Percentiles rank a stretch among this genome's conserved stretches.
Conservation (phyloP, 2,797 vertebrate species). For the Danio jaintianensis region DNA sequence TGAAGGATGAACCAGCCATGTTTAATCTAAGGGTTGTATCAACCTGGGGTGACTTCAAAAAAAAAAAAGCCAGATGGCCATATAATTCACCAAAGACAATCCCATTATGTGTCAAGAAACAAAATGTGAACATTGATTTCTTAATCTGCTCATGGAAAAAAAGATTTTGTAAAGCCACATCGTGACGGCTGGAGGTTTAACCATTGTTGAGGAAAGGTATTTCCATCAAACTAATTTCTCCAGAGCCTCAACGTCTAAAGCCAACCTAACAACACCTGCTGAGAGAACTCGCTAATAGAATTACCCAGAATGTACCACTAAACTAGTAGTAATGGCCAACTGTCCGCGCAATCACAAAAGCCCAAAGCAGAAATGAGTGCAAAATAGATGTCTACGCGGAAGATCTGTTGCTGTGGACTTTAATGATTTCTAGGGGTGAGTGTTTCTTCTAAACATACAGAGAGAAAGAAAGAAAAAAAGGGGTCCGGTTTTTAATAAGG, state of each 20-base stretch:
- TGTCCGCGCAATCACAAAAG: slow-evolving; percentile 67
- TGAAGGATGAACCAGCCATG: slow-evolving; percentile 26
- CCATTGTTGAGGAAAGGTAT: slow-evolving; percentile 21
- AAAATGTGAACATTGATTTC: slow-evolving; percentile 48
- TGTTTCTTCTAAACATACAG: slow-evolving; percentile 72
- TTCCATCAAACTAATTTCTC: slow-evolving; percentile 45
- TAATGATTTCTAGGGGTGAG: slow-evolving; percentile 73
- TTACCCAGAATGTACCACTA: slow-evolving; percentile 56
- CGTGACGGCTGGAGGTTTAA: slow-evolving; percentile 5
- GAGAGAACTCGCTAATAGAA: slow-evolving; percentile 45
- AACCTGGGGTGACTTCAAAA: slow-evolving; percentile 5
- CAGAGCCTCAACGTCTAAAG: slow-evolving; percentile 7
- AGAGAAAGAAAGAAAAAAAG: slow-evolving; percentile 63
- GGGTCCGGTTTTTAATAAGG: slow-evolving; percentile 79
- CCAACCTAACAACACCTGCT: slow-evolving; percentile 15
- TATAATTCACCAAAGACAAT: slow-evolving; percentile 26
- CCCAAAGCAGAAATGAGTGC: slow-evolving; percentile 64
- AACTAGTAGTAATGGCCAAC: slow-evolving; percentile 59
- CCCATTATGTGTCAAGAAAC: slow-evolving; percentile 49
- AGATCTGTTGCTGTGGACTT: slow-evolving; percentile 67
- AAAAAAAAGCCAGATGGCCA: slow-evolving; percentile 23
- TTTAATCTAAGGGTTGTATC: slow-evolving; percentile 14
- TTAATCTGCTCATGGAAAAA: slow-evolving; percentile 23
- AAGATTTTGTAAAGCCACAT: slow-evolving; percentile 1
- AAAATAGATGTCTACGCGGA: slow-evolving; percentile 69